A percentile compares a stretch with the other conserved stretches of the same genome.
Conservation (phyloP, 2,888 invertebrate species). For the Drosophila crucigera region DNA sequence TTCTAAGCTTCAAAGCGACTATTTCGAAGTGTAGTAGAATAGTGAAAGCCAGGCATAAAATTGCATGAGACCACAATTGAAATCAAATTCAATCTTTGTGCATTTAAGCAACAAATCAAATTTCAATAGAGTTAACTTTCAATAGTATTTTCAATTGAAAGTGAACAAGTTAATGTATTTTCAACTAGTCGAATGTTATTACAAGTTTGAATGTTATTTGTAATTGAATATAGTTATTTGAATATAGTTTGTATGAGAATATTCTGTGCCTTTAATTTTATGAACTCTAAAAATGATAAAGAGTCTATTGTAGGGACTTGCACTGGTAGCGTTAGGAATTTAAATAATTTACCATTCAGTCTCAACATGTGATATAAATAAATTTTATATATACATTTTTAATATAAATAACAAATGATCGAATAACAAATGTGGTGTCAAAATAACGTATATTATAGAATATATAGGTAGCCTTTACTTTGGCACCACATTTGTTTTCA, state of each 20-base stretch:
- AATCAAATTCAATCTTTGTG: background rate
- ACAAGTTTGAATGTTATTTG: background rate
- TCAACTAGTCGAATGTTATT: background rate
- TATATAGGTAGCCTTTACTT: background rate
- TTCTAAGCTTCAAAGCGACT: background rate
- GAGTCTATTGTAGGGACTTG: too few species aligned
- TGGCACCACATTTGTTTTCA: background rate
- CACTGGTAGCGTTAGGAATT: background rate
- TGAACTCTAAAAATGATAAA: background rate
- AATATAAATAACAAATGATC: background rate
- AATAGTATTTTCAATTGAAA: background rate
- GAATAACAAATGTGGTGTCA: background rate
- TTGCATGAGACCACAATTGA: background rate
- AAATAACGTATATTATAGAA: background rate
- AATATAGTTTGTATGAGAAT: too few species aligned
- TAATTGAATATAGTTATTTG: too few species aligned
- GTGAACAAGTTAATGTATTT: background rate
- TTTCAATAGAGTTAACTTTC: background rate
- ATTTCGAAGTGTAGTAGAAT: background rate
- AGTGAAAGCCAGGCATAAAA: background rate
- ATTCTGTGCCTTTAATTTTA: background rate
- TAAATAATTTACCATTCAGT: background rate
- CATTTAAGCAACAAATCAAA: background rate
- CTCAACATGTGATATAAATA: background rate
- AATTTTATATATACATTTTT: too few species aligned